Conservation (phyloP, 2,888 invertebrate genomes). For the Gryllus longicercus region DNA sequence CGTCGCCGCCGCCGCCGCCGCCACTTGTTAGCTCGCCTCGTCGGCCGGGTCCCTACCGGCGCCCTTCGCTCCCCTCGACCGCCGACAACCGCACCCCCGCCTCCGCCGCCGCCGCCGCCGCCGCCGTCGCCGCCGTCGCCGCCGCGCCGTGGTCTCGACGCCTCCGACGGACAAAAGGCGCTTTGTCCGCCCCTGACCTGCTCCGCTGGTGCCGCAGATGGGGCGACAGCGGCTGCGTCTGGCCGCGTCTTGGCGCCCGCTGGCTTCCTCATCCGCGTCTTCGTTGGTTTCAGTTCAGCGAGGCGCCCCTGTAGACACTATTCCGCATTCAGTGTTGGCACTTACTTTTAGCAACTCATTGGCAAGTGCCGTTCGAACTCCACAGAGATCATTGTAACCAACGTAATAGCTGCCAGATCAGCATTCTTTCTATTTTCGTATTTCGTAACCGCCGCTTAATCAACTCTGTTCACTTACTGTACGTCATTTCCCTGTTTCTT, state of each 20-base stretch:
- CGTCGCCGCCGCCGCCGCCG: constrained; percentile 19
- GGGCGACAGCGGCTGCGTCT: neutral
- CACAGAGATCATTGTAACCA: too few species aligned
- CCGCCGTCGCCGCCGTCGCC: neutral
- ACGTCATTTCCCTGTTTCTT: too few species aligned
- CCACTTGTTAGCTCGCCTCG: constrained; percentile 7
- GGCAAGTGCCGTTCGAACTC: too few species aligned
- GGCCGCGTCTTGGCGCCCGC: neutral
- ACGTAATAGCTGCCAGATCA: too few species aligned
- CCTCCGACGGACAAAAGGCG: neutral
- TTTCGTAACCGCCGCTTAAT: too few species aligned
- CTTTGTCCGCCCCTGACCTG: constrained; percentile 17
- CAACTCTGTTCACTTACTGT: too few species aligned
- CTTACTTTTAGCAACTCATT: too few species aligned
- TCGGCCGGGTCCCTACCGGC: neutral
- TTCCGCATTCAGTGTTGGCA: too few species aligned
- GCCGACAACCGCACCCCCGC: too few species aligned
- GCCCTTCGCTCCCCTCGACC: neutral
- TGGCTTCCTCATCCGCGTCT: neutral
- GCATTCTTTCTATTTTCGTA: too few species aligned
- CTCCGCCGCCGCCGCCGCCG: neutral
- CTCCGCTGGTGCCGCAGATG: neutral
- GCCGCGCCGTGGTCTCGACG: neutral
- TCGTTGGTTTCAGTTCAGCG: too few species aligned
- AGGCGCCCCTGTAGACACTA: too few species aligned